These are phyloP conservation scores for Liopterus haemorrhoidalis DNA, from an alignment of 2,888 invertebrate genomes.

Conservation along the genomic window DNA sequence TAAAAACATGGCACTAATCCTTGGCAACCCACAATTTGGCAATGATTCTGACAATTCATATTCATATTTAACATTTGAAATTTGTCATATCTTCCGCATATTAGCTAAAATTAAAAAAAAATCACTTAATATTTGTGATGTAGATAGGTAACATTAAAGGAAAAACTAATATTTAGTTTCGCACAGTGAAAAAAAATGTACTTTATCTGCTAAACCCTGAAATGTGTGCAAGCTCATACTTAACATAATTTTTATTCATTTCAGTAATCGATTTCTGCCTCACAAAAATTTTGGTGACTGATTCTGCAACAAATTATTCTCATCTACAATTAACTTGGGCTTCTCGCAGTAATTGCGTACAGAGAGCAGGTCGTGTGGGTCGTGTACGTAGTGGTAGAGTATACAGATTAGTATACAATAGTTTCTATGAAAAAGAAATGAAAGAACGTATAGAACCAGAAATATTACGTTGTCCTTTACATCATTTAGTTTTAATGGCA, in stretches of 20 bases:
- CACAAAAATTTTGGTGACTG: slow-evolving; percentile 73
- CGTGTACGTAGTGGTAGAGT: slow-evolving; percentile 80
- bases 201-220: no score
- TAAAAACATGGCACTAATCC: not conserved
- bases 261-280: slow-evolving; percentile 91
- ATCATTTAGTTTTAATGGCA: slow-evolving; percentile 69
- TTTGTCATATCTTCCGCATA: slow-evolving; percentile 8
- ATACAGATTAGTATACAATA: slow-evolving; percentile 62
- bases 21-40: slow-evolving; percentile 27
- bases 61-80: no score
- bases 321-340: slow-evolving; percentile 80
- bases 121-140: no score
- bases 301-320: slow-evolving; percentile 71
- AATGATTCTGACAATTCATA: slow-evolving; percentile 3
- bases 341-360: slow-evolving; percentile 80
- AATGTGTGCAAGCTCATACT: no score
- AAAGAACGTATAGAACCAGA: slow-evolving; percentile 61
- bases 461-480: slow-evolving; percentile 75
- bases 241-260: no score
- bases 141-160: no score
- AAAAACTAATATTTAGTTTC: no score
- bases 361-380: slow-evolving; percentile 86
- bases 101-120: not conserved
- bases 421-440: slow-evolving; percentile 46
- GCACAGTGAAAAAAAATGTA: no score